These are phyloP conservation scores for Platyscapa corneri DNA, from an alignment of 1,140 invertebrate genomes.

Conservation along the genomic window DNA sequence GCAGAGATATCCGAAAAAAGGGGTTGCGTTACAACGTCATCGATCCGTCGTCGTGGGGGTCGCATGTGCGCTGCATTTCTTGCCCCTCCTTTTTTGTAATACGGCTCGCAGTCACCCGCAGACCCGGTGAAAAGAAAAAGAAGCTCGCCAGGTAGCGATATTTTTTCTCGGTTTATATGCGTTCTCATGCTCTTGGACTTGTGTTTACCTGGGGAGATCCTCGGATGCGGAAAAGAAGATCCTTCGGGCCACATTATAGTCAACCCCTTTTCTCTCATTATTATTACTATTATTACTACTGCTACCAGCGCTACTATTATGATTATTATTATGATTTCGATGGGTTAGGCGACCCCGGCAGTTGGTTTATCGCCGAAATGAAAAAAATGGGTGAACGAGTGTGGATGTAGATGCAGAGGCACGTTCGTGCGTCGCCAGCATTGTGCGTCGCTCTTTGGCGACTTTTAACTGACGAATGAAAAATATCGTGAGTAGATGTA, in stretches of 20 bases:
- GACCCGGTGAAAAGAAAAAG: slow-evolving; percentile 30
- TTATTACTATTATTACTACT: too few relatives aligned
- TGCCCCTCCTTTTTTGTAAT: slow-evolving; percentile 10
- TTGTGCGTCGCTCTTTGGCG: neutral
- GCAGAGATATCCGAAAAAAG: slow-evolving; percentile 61
- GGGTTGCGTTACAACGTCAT: slow-evolving; percentile 63
- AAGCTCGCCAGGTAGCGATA: slow-evolving; percentile 58
- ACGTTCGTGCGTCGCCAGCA: neutral
- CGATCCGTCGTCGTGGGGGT: slow-evolving; percentile 63
- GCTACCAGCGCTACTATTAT: too few relatives aligned
- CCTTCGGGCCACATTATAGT: slow-evolving; percentile 48
- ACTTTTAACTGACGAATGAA: slow-evolving; percentile 39
- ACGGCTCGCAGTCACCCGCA: slow-evolving; percentile 52
- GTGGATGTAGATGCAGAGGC: slow-evolving; percentile 21
- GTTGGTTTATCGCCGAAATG: slow-evolving; percentile 42
- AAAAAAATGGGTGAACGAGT: slow-evolving; percentile 25
- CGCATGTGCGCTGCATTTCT: slow-evolving; percentile 16
- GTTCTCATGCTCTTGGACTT: slow-evolving; percentile 62
- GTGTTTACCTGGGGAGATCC: slow-evolving; percentile 32
- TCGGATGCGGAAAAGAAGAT: slow-evolving; percentile 61
- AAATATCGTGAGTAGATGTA: slow-evolving; percentile 26
- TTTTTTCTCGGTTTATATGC: slow-evolving; percentile 55
- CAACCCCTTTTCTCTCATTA: slow-evolving; percentile 51
- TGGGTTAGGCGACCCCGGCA: neutral
- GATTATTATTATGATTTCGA: slow-evolving; percentile 6